These are phyloP conservation scores for Phoebastria nigripes DNA, from an alignment of 2,797 vertebrate species.

Conservation along the genomic window DNA sequence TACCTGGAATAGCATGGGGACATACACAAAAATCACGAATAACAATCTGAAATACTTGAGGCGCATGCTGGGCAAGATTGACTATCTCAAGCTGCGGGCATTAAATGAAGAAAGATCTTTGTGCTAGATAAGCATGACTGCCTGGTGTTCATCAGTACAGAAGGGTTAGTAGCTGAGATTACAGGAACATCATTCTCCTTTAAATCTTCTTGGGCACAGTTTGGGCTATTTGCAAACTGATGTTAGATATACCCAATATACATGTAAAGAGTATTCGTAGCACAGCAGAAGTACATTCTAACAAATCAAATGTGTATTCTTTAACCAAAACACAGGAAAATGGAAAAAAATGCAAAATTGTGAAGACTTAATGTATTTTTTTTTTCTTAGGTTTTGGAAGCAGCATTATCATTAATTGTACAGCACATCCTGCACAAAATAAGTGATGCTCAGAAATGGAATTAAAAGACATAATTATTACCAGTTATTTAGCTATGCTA, in stretches of 20 bases:
- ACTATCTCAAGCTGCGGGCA: conserved; percentile 14
- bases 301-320: not conserved
- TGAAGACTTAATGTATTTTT: not conserved
- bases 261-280: not conserved
- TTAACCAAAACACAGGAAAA: not conserved
- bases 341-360: not conserved
- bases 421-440: not conserved
- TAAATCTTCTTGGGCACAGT: conserved; percentile 42
- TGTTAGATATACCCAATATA: not conserved
- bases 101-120: conserved; percentile 44
- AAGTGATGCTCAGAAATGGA: not conserved
- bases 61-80: not conserved
- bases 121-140: conserved; percentile 37
- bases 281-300: not conserved
- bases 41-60: conserved; percentile 3
- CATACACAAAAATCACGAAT: not conserved
- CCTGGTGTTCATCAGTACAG: conserved; percentile 1
- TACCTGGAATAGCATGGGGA: not conserved
- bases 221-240: conserved; percentile 34
- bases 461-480: not conserved
- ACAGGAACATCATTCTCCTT: conserved; percentile 15
- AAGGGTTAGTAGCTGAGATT: conserved; percentile 31
- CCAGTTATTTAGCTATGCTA: not conserved
- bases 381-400: conserved; percentile 15
- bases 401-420: not conserved